Conservation (phyloP, 2,113 vertebrate genomes). For the Progne subis region DNA sequence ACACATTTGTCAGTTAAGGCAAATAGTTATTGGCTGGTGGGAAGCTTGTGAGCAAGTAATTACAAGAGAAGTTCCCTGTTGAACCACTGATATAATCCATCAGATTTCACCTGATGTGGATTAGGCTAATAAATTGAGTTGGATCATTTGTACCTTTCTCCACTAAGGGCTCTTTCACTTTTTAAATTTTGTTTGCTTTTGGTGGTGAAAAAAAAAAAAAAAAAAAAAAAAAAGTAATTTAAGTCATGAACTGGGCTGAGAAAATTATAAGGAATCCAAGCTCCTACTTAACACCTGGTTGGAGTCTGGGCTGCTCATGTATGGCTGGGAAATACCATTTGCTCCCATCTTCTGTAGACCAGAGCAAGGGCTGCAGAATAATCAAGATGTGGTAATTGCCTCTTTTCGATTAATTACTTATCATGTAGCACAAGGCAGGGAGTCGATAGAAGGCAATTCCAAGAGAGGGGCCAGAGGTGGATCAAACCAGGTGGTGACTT, state of each 20-base stretch:
- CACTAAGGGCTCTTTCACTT: background rate
- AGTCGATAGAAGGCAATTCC: background rate
- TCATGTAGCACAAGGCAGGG: background rate
- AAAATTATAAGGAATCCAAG: background rate
- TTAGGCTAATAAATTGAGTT: background rate
- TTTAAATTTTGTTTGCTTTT: background rate
- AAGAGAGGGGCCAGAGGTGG: background rate
- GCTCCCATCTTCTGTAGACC: background rate
- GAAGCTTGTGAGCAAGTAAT: background rate
- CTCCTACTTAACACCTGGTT: background rate
- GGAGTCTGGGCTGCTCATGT: background rate
- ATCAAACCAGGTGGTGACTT: background rate
- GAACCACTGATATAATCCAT: background rate
- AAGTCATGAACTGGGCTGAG: background rate
- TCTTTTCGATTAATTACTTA: background rate
- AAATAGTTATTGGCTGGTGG: conserved; percentile 7
- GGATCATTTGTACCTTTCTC: background rate
- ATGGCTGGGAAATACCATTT: background rate
- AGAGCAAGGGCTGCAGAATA: background rate
- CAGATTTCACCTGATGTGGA: background rate
- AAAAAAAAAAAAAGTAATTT: background rate
- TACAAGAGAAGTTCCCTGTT: conserved; percentile 2
- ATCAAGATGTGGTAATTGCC: background rate
- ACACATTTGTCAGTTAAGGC: background rate
- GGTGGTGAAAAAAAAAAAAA: too few relatives aligned